phyloP scores from a whole-genome alignment of 2,888 invertebrate species.

The Argynnis bischoffii region DNA sequence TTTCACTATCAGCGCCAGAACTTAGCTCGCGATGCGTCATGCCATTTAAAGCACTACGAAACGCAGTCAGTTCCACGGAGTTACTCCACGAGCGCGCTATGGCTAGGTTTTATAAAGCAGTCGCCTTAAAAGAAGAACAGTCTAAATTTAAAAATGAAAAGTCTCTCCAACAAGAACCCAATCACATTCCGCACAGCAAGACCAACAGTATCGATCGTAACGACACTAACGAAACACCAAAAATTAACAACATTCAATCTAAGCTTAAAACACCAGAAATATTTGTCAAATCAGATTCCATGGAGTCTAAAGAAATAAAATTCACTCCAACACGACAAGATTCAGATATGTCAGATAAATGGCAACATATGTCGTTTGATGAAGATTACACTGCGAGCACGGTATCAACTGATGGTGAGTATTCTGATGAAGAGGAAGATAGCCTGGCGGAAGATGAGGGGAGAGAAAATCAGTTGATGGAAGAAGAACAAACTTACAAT shows the following conservation, averaged over 20 bases:
- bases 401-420: slow-evolving; percentile 78
- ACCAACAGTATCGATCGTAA: slow-evolving; percentile 44
- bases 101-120: slow-evolving; percentile 90
- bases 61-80: slow-evolving; percentile 91
- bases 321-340: slow-evolving; percentile 48
- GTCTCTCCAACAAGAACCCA: slow-evolving; percentile 47
- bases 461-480: slow-evolving; percentile 59
- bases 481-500: slow-evolving; percentile 86
- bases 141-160: slow-evolving; percentile 56
- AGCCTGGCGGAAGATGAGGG: slow-evolving; percentile 66
- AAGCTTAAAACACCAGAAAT: slow-evolving; percentile 54
- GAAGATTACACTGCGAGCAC: slow-evolving; percentile 86
- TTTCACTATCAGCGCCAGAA: slow-evolving; percentile 92
- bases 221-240: slow-evolving; percentile 31
- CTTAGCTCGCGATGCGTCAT: slow-evolving; percentile 78
- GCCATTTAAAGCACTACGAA: slow-evolving; percentile 84
- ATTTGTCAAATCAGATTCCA: slow-evolving; percentile 62
- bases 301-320: slow-evolving; percentile 54
- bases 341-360: slow-evolving; percentile 64
- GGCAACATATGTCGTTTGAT: slow-evolving; percentile 78
- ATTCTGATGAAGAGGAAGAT: slow-evolving; percentile 62
- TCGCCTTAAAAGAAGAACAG: slow-evolving; percentile 88
- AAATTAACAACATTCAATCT: slow-evolving; percentile 35
- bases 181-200: slow-evolving; percentile 67
- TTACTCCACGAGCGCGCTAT: slow-evolving; percentile 91